phyloP scores from a whole-genome alignment of 1,140 invertebrate genomes.

The Drosophila nigrodunni region DNA sequence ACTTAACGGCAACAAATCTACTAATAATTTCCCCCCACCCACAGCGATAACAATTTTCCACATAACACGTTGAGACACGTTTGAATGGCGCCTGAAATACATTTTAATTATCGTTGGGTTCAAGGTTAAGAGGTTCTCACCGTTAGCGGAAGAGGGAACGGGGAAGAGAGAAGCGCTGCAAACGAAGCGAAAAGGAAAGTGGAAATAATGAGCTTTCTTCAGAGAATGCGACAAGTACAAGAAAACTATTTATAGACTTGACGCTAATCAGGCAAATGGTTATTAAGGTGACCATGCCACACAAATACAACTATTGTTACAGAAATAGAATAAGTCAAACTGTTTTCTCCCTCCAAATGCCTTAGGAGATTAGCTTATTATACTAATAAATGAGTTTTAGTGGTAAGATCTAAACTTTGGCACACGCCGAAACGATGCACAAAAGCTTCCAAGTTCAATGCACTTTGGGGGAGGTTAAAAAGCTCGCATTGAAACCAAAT shows the following conservation, averaged over 20 bases:
- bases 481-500: conserved; percentile 10
- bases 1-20: background rate
- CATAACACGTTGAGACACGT: conserved; percentile 37
- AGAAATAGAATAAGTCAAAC: no score
- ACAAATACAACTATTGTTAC: background rate
- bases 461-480: conserved; percentile 15
- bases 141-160: background rate
- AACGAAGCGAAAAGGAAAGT: conserved; percentile 20
- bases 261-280: background rate
- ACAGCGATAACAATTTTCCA: conserved; percentile 6
- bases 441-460: conserved; percentile 31
- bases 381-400: background rate
- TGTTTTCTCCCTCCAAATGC: no score
- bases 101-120: conserved; percentile 48
- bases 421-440: conserved; percentile 7
- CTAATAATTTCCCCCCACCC: conserved; percentile 37
- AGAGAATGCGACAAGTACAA: background rate
- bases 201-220: conserved; percentile 18
- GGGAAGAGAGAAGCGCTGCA: background rate
- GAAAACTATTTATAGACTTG: conserved; percentile 2
- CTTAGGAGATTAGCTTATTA: no score
- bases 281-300: background rate
- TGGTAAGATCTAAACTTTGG: conserved; percentile 6
- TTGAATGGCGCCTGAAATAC: conserved; percentile 31
- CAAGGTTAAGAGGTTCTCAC: conserved; percentile 45